Evolutionary conservation across 2,888 invertebrate genomes (phyloP).

Genomic region (Eristalis tenax): DNA sequence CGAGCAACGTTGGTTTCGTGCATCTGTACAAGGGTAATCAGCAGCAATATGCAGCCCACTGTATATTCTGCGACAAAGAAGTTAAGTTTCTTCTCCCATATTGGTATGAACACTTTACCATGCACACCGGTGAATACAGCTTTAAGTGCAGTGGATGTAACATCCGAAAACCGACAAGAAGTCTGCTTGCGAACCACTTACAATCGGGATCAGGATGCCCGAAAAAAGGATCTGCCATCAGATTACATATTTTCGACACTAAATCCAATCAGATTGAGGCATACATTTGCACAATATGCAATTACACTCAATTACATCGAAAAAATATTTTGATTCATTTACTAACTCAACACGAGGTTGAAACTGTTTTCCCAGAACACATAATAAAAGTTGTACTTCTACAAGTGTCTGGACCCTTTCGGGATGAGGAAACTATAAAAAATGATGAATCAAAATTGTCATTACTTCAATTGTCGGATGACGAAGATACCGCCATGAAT

Average conservation of each 20-base stretch:
- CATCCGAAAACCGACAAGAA: conserved; percentile 73
- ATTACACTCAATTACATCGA: conserved; percentile 86
- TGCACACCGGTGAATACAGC: conserved; percentile 90
- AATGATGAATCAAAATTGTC: conserved; percentile 44
- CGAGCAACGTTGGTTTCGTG: conserved; percentile 60
- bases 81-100: conserved; percentile 74
- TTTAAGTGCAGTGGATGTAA: conserved; percentile 85
- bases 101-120: conserved; percentile 86
- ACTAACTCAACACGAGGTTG: conserved; percentile 73
- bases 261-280: conserved; percentile 79
- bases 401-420: conserved; percentile 58
- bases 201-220: conserved; percentile 70
- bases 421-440: conserved; percentile 20
- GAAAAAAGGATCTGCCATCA: conserved; percentile 57
- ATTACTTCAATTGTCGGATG: conserved; percentile 47
- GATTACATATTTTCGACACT: conserved; percentile 70
- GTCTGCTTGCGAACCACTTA: conserved; percentile 73
- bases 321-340: conserved; percentile 85
- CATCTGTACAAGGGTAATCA: conserved; percentile 74
- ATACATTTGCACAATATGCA: conserved; percentile 87
- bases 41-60: conserved; percentile 74
- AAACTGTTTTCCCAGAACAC: conserved; percentile 68
- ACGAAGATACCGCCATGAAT: conserved; percentile 20
- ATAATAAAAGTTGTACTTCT: conserved; percentile 73
- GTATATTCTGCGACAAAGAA: conserved; percentile 75